Evolutionary conservation across 2,888 invertebrate genomes (phyloP), one percentile per base, ranked within the genome.

Genomic region (Phasia obesa): DNA sequence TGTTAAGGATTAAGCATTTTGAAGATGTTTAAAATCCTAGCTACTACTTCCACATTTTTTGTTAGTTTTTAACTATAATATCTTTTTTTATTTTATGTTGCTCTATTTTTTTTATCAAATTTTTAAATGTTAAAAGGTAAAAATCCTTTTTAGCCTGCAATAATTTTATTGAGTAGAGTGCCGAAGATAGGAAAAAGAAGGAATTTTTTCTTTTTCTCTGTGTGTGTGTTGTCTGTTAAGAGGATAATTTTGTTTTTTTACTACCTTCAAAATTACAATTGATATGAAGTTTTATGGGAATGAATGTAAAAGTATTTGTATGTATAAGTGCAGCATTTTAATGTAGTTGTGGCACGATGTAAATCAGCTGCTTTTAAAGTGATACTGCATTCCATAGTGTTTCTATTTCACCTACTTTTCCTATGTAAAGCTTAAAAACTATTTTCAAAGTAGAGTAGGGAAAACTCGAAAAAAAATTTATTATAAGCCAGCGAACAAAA

Each of bases 71-170:
- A 17, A 19, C 31, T 57, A 31, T 6, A 7, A 1, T 31, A 31
- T 31, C 7, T 4, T 31, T 7, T 31, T 9, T 31, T 31, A n/a
- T 31, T 6, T 31, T 7, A 31, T 1, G 9, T 11, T 3, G 11
- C 35, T 35, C 13, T n/a, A 19, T 49, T 38, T 62, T 49, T 82
- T 64, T 82, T 83, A 79, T 82, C 73, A 69, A 74, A 78, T 60
- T 75, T 55, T 62, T 71, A 60, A 79, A 71, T 70, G 70, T 23
- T 19, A 64, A 55, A 69, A 77, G 62, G 77, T 77, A 83, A 73
- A 82, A 82, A 83, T 79, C 75, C 83, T 71, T 83, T 83, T 83
- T 79, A 83, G 79, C 67, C 79, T 53, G 35, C 27, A 53, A 74
- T 67, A 80, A 60, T 80, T 80, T 80, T 60, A 60, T 60, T 53